Base-by-base conservation (phyloP, 2,888 invertebrate genomes). In the Caenorhabditis plicata region DNA sequence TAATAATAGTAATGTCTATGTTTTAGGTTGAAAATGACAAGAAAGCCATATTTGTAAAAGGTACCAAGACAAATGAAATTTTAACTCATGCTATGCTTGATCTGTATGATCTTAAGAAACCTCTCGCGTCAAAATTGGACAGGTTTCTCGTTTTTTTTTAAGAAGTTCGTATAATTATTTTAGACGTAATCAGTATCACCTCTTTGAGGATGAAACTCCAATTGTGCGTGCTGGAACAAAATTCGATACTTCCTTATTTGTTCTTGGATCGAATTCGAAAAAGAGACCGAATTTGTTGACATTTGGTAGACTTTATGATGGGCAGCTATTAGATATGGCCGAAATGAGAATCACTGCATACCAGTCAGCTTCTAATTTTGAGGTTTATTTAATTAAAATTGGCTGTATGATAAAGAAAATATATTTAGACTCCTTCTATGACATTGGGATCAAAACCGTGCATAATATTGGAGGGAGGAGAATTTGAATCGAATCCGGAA, bases 301-400 rank as follows among this genome's bases (percentile, higher is more conserved):
- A n/a, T 73, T 78, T 41, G 86, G 87, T 0, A 86, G 98, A 69
- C 88, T 90, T 80, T 95, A 88, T 82, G 91, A 98, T 82, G 87
- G 89, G 77, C 88, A 89, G 52, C 84, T 98, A 26, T 83, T 98
- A 51, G 98, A 99, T 81, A 94, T 98, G 93, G 87, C 92, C 52
- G 98, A 99, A 83, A 86, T 98, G 50, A 91, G 92, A 11, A 87
- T 96, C 20, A 90, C 91, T 47, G 87, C 88, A 48, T 94, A 87
- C 81, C 87, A 88, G 80, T 86, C 89, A 0, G 46, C 74, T 9
- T 54, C 47, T 5, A 63, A 69, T n/a, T 80, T 78, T 42, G 70
- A 75, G 13, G 78, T 75, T 40, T 32, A 46, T 15, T 7, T 43
- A 13, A 25, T 20, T n/a, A n/a, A n/a, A n/a, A n/a, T n/a, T n/a